Evolutionary conservation across 1,140 invertebrate genomes (phyloP).

Genomic region (Xylocopa sonorina): DNA sequence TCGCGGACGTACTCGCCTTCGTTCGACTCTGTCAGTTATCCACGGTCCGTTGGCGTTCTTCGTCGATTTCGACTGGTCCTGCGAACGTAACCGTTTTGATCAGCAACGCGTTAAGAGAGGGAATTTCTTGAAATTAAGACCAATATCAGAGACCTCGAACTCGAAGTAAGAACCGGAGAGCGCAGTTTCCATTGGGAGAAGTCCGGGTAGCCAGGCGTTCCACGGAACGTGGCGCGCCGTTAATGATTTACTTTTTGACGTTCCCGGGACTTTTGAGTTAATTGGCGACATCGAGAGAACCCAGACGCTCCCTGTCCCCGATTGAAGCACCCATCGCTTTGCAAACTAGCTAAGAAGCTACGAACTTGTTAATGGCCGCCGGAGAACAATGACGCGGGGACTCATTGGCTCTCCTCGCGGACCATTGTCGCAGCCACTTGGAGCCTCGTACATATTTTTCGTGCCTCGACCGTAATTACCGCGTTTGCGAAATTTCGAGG

Average conservation of each 20-base stretch:
- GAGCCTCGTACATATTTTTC: constrained; percentile 9
- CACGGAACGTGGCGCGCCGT: background rate
- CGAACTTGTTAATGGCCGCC: constrained; percentile 35
- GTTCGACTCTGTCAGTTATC: too few species aligned
- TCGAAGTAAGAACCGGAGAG: too few species aligned
- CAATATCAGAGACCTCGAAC: too few species aligned
- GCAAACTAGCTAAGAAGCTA: constrained; percentile 28
- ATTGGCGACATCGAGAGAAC: constrained; percentile 26
- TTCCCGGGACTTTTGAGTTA: constrained; percentile 12
- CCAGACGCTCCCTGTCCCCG: constrained; percentile 16
- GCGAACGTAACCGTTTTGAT: too few species aligned
- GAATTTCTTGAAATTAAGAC: too few species aligned
- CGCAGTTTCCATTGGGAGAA: background rate
- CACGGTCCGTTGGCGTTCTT: too few species aligned
- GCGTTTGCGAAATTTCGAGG: background rate
- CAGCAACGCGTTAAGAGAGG: too few species aligned
- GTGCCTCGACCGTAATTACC: background rate
- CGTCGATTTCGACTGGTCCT: too few species aligned
- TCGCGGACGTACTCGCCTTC: too few species aligned
- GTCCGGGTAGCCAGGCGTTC: too few species aligned
- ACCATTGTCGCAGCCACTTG: constrained; percentile 11
- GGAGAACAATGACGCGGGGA: constrained; percentile 17
- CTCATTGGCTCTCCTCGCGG: background rate
- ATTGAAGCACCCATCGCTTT: constrained; percentile 21
- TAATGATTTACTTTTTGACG: constrained; percentile 20